Base-by-base conservation (phyloP, 1,140 invertebrate species). In the Eriocheir sinensis region DNA sequence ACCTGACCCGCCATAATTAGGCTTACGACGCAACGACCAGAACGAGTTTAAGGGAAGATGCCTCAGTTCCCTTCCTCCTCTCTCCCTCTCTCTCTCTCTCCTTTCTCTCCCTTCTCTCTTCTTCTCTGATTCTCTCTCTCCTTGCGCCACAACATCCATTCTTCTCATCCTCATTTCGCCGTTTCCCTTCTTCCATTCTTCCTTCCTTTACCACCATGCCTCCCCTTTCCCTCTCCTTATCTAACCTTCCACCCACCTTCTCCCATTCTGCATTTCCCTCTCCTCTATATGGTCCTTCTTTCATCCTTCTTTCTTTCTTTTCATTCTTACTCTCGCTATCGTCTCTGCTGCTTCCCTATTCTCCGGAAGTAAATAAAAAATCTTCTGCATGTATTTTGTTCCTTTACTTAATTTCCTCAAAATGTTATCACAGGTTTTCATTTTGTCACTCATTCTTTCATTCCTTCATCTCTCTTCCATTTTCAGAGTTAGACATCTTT, bases 41-140 rank as follows among this genome's bases (percentile, higher is more conserved):
- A 72, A 72, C 60, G 60, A 72, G 60, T 72, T 72, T 72, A 72
- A 72, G 60, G 60, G 60, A 72, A 72, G 60, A 72, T 72, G 60
- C 60, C 60, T 72, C 60, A 72, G 60, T 72, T 72, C 60, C 60
- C 60, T 72, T n/a, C 60, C 60, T 72, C 60, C 60, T 8, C 60
- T 3, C 6, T 21, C 60, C 27, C 53, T n/a, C 60, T 2, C 60
- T 72, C 8, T n/a, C 60, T 21, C 21, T n/a, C 60, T 2, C n/a
- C 60, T n/a, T 72, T 72, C 60, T n/a, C 60, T 21, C 21, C 60
- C 4, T 72, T 21, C 60, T n/a, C 60, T 72, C n/a, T 48, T 72
- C 60, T n/a, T 21, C 60, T 8, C 53, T n/a, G 21, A 1, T n/a
- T 72, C 8, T n/a, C 60, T 21, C 21, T n/a, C 60, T 2, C n/a